phyloP scores from a whole-genome alignment of 2,888 invertebrate genomes.

The Drosophila mimica region DNA sequence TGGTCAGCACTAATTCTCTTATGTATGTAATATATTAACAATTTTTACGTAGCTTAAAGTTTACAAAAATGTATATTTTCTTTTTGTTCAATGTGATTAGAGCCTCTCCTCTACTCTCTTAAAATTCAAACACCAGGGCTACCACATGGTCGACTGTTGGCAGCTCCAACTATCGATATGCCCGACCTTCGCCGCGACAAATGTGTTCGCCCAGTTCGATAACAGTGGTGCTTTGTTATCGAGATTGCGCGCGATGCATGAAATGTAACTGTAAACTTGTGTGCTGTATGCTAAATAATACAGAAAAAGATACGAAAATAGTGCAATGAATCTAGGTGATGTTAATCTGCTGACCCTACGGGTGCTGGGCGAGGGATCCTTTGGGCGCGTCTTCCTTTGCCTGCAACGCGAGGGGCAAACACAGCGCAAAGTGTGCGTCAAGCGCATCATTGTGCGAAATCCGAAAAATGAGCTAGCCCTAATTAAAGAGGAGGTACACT shows the following conservation, averaged over 20 bases:
- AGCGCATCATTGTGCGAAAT: slow-evolving; percentile 79
- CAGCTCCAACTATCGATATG: too few species aligned
- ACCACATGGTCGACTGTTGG: too few species aligned
- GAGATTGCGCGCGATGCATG: slow-evolving; percentile 30
- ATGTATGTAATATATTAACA: too few species aligned
- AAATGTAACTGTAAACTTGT: slow-evolving; percentile 40
- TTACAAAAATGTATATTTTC: too few species aligned
- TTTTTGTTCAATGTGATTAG: too few species aligned
- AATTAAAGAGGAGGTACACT: slow-evolving; percentile 79
- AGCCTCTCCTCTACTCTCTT: too few species aligned
- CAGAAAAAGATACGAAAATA: neutral
- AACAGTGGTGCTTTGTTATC: slow-evolving; percentile 16
- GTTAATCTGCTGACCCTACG: slow-evolving; percentile 63
- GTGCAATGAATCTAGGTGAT: slow-evolving; percentile 80
- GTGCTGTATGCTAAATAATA: neutral
- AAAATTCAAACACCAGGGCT: too few species aligned
- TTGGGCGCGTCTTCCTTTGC: slow-evolving; percentile 81
- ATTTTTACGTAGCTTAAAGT: too few species aligned
- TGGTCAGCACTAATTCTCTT: too few species aligned
- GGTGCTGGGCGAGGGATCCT: slow-evolving; percentile 80
- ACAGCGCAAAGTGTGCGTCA: slow-evolving; percentile 77
- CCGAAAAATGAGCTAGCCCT: slow-evolving; percentile 72
- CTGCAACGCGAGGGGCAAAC: slow-evolving; percentile 43
- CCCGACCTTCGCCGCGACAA: too few species aligned
- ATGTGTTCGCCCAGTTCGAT: neutral